Conservation (phyloP, 2,888 invertebrate species). For the Neelides folsomi region DNA sequence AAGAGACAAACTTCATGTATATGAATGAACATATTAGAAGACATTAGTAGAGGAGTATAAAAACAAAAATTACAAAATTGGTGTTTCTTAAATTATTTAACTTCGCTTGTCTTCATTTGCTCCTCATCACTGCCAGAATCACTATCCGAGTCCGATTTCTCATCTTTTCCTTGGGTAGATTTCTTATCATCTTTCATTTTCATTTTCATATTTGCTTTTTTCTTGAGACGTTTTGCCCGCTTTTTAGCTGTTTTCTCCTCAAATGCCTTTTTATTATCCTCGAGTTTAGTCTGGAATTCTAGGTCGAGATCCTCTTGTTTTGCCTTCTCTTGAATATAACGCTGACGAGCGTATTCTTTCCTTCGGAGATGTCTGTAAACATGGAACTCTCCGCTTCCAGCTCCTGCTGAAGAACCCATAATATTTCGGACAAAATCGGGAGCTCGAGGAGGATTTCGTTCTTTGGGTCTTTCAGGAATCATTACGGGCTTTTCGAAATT, state of each 20-base stretch:
- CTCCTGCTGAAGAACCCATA: constrained; percentile 99
- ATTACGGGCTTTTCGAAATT: constrained; percentile 59
- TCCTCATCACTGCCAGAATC: constrained; percentile 34
- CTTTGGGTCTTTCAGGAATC: constrained; percentile 68
- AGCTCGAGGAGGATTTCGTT: constrained; percentile 60
- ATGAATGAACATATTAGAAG: too few relatives aligned
- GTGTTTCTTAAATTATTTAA: constrained; percentile 11
- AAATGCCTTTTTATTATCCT: constrained; percentile 54
- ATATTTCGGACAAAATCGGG: constrained; percentile 95
- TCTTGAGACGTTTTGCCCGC: constrained; percentile 69
- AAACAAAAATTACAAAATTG: too few relatives aligned
- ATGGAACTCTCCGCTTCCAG: constrained; percentile 97
- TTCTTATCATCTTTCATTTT: constrained; percentile 35
- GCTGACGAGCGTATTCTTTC: constrained; percentile 89
- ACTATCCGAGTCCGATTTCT: constrained; percentile 15
- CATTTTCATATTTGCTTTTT: constrained; percentile 46
- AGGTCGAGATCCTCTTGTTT: constrained; percentile 70
- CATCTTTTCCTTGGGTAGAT: constrained; percentile 35
- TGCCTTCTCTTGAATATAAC: constrained; percentile 77
- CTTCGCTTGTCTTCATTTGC: constrained; percentile 33
- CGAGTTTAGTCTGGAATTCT: constrained; percentile 64
- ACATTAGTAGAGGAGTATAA: too few relatives aligned
- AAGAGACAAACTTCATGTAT: too few relatives aligned
- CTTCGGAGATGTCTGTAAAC: constrained; percentile 87
- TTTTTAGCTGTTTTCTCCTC: constrained; percentile 80